Evolutionary conservation across 2,113 vertebrate genomes (phyloP), one percentile per base, ranked within the genome.

Genomic region (Xyrauchen texanus): DNA sequence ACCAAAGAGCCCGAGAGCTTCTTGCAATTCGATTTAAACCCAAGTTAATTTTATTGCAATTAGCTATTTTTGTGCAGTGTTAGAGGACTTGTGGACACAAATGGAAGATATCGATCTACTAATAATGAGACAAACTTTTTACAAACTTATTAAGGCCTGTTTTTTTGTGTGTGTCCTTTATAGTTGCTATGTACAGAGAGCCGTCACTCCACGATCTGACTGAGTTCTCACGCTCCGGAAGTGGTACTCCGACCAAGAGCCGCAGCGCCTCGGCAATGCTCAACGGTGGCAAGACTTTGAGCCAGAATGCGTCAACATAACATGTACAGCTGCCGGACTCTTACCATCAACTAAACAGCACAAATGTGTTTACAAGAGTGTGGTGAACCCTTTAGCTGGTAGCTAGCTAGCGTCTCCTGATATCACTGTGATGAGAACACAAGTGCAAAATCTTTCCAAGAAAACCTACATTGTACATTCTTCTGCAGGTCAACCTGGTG

Each of bases 101-200:
- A 74, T 49, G 63, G 45, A 51, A 51, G 7, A 6, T 42, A 74
- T 74, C 13, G 15, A 52, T 63, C 10, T 52, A 34, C 46, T 51
- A 49, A 47, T 74, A 16, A 21, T 58, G 11, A 15, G 13, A 6
- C 71, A 21, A 8, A 11, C 46, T 51, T 34, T 34, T 34, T 34
- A 34, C 21, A 34, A 34, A 34, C 21, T 34, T 34, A 34, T 15
- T 11, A 8, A 34, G 21, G 52, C 21, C 61, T 65, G 11, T 62
- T 60, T 34, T 12, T 9, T 62, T 76, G 11, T 81, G 69, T 81
- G 75, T 87, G 68, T 87, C 78, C 90, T 64, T 89, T 83, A 15
- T 87, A 99, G 98, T 99, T 93, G 97, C 97, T 90, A 98, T 99
- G 96, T 99, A 99, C 91, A 93, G 97, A 91, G 98, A 99, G 88